Evolutionary conservation across 2,888 invertebrate species (phyloP).

Genomic region (Drosophila diplacantha): DNA sequence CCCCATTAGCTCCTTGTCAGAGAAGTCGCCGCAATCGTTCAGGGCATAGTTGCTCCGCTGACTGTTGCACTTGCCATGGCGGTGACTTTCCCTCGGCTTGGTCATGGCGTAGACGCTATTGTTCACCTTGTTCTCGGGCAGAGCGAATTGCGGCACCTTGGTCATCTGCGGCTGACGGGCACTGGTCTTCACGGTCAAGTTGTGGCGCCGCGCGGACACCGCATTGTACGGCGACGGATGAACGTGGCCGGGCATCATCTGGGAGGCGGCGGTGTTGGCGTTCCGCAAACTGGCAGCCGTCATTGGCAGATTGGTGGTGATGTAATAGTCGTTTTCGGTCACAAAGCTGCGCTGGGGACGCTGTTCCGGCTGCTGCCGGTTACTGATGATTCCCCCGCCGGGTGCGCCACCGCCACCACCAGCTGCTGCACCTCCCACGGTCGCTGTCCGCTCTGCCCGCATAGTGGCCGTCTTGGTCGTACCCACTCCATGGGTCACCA

Average conservation of each 20-base stretch:
- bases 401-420: slow-evolving; percentile 10
- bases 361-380: slow-evolving; percentile 41
- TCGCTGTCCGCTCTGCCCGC: slow-evolving; percentile 39
- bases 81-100: slow-evolving; percentile 14
- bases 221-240: slow-evolving; percentile 40
- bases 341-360: slow-evolving; percentile 60
- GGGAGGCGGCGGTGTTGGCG: slow-evolving; percentile 21
- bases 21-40: slow-evolving; percentile 12
- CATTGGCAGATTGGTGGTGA: slow-evolving; percentile 58
- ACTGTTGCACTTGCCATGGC: slow-evolving; percentile 33
- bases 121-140: slow-evolving; percentile 28
- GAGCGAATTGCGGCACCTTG: slow-evolving; percentile 47
- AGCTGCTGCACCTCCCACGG: slow-evolving; percentile 1
- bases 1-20: slow-evolving; percentile 50
- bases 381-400: slow-evolving; percentile 23
- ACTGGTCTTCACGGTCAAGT: slow-evolving; percentile 29
- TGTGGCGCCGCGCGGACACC: slow-evolving; percentile 39
- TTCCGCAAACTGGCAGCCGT: slow-evolving; percentile 46
- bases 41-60: slow-evolving; percentile 44
- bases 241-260: slow-evolving; percentile 19
- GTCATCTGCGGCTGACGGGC: slow-evolving; percentile 38
- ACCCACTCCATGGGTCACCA: slow-evolving; percentile 31
- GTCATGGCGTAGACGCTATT: slow-evolving; percentile 14
- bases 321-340: slow-evolving; percentile 63
- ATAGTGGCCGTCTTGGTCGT: slow-evolving; percentile 51